Evolutionary conservation across 2,113 vertebrate genomes (phyloP), one percentile per base, ranked within the genome.

Genomic region (Toxotes chatareus): DNA sequence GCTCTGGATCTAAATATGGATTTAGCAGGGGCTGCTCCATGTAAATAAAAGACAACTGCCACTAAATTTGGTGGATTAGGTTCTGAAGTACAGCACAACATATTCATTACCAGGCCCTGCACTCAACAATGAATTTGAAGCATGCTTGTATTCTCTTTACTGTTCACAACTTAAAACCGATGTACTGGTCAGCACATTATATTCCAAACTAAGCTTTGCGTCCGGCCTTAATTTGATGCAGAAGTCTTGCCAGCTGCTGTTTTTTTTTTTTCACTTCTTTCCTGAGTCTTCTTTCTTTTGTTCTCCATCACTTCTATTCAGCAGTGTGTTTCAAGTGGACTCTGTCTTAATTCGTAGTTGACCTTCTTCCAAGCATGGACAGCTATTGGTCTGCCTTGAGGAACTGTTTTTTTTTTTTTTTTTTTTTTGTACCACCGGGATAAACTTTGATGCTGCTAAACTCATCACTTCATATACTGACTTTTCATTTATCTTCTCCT

Each of bases 201-300:
- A 21, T 51, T 51, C 19, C 49, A 21, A 19, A 21, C 17, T 51
- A 51, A 51, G 0, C 7, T 21, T n/a, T 21, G 19, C 1, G 17
- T 79, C 8, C 1, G 1, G 12, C 17, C 5, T 21, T 55, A 17
- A 60, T 17, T 66, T 38, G 11, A 31, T 16, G 17, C 44, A 32
- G 14, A 59, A 36, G 14, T 55, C n/a, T 62, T 27, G 14, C 60
- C 68, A 65, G 69, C 78, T 44, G 51, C 27, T 66, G 51, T 8
- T 17, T 49, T 61, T 51, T n/a, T 3, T 23, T 59, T 27, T 1
- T 1, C 3, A 10, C 7, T 31, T 8, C 7, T 49, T 46, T 46
- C 13, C 27, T 47, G 31, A 65, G 61, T 49, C 42, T 7, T 59
- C 40, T 49, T 31, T 27, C 34, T 40, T 21, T 47, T 11, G 3